These are phyloP conservation scores for Cirrhinus mrigala DNA, from an alignment of 2,797 vertebrate genomes.

Conservation along the genomic window DNA sequence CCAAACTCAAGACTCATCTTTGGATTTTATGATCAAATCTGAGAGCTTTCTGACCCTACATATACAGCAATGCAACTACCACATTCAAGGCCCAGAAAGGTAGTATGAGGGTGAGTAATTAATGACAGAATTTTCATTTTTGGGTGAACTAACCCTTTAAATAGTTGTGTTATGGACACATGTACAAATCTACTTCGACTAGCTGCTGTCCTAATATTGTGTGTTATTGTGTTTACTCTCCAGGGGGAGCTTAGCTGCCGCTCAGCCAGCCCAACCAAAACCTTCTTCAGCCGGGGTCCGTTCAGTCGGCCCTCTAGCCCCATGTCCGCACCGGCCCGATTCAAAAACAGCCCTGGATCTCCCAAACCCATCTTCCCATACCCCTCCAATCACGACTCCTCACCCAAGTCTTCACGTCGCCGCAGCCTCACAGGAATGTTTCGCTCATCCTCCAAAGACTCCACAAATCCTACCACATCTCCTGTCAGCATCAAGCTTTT, in stretches of 20 bases:
- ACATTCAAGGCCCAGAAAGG: no score
- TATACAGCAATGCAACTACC: no score
- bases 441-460: slow-evolving; percentile 89
- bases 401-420: slow-evolving; percentile 86
- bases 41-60: no score
- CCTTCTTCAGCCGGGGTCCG: slow-evolving; percentile 83
- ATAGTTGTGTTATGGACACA: no score
- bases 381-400: slow-evolving; percentile 83
- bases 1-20: no score
- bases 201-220: background rate
- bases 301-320: slow-evolving; percentile 88
- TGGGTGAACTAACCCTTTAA: no score
- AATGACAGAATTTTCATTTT: no score
- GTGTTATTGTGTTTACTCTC: slow-evolving; percentile 29
- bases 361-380: slow-evolving; percentile 87
- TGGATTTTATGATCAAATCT: no score
- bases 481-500: slow-evolving; percentile 89
- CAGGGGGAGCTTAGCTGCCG: slow-evolving; percentile 82
- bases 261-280: slow-evolving; percentile 84
- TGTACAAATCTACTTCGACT: background rate
- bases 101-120: no score
- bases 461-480: slow-evolving; percentile 82
- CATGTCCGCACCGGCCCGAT: slow-evolving; percentile 80
- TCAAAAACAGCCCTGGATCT: slow-evolving; percentile 83
- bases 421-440: slow-evolving; percentile 95